Evolutionary conservation across 2,888 invertebrate genomes (phyloP).

Genomic region (Yponomeuta plumbellus): DNA sequence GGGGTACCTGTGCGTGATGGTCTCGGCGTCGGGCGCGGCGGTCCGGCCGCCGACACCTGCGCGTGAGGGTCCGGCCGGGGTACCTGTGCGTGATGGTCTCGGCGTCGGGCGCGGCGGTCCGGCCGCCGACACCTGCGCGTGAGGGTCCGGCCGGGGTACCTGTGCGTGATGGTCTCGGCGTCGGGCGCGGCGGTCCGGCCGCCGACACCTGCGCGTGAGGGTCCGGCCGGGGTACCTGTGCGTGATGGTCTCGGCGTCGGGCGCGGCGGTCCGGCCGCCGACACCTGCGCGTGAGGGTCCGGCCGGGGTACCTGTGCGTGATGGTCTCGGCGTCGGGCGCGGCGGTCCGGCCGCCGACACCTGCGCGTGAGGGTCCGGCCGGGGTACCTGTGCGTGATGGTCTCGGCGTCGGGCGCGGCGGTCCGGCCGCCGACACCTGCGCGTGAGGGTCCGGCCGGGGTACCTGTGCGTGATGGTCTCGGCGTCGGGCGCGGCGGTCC

Average conservation of each 20-base stretch:
- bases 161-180: conserved; percentile 91
- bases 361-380: conserved; percentile 79
- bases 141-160: conserved; percentile 63
- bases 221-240: no score
- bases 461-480: no score
- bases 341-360: conserved; percentile 36
- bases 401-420: conserved; percentile 96
- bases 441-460: no score
- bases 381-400: conserved; percentile 83
- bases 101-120: conserved; percentile 20
- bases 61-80: conserved; percentile 76
- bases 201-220: conserved; percentile 91
- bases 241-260: no score
- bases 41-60: conserved; percentile 97
- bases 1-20: conserved; percentile 67
- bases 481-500: no score
- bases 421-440: conserved; percentile 94
- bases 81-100: background rate
- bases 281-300: no score
- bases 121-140: conserved; percentile 76
- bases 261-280: no score
- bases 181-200: conserved; percentile 96
- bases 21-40: conserved; percentile 96
- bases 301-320: no score
- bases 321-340: conserved; percentile 14